A percentile compares a stretch with the other conserved stretches of the same genome.
These are phyloP conservation scores for Drosophila sp. DNA, from an alignment of 1,140 invertebrate species.

Conservation along the genomic window DNA sequence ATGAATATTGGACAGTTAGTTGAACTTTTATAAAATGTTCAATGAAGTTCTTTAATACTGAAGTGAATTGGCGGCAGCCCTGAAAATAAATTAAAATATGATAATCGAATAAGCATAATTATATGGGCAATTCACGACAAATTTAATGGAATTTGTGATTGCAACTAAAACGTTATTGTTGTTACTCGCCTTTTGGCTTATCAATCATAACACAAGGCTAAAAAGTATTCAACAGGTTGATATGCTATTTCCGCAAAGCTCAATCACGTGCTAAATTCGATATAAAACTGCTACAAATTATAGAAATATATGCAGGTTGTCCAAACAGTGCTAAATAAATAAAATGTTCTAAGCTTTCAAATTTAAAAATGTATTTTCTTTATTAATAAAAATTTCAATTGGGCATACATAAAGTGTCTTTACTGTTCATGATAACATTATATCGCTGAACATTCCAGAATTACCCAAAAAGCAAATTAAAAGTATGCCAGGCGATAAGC, in stretches of 20 bases:
- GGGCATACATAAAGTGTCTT: too few species aligned
- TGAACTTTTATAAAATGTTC: conserved; percentile 7
- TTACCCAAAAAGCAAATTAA: conserved; percentile 18
- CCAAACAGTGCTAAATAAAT: background rate
- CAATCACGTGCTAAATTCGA: conserved; percentile 39
- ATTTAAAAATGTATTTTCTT: too few species aligned
- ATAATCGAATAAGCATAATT: conserved; percentile 16
- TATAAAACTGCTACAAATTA: conserved; percentile 28
- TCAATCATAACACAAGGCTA: conserved; percentile 63
- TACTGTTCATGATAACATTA: conserved; percentile 9
- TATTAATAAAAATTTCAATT: too few species aligned
- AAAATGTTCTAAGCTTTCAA: too few species aligned
- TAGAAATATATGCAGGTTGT: background rate
- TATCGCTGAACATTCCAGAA: conserved; percentile 34
- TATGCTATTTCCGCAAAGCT: conserved; percentile 14
- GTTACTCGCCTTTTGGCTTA: conserved; percentile 34
- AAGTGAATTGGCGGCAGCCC: background rate
- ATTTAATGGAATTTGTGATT: conserved; percentile 16
- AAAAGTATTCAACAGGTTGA: conserved; percentile 37
- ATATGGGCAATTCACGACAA: background rate
- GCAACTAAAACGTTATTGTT: conserved; percentile 34
- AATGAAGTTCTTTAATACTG: background rate
- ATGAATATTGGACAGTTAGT: background rate
- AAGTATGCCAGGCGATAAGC: conserved; percentile 40
- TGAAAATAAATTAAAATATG: conserved; percentile 41